Conservation (phyloP, 2,113 vertebrate species). For the Ia io region DNA sequence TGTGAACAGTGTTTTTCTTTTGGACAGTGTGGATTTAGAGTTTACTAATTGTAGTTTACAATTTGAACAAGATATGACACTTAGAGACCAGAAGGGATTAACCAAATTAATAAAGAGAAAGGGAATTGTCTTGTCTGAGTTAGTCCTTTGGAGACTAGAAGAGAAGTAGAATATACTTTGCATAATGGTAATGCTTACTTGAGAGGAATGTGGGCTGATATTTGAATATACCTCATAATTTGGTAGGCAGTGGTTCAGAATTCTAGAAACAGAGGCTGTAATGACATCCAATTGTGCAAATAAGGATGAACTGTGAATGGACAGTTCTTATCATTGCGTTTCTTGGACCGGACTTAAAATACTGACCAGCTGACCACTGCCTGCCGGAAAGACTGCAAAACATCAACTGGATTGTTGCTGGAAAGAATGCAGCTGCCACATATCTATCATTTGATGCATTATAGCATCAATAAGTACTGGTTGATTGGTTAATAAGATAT, state of each 20-base stretch:
- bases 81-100: not conserved
- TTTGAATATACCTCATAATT: not conserved
- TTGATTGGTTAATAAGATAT: not conserved
- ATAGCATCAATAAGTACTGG: not conserved
- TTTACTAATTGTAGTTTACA: not conserved
- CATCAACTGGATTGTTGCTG: not conserved
- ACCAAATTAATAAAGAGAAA: not conserved
- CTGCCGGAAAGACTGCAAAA: not conserved
- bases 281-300: not conserved
- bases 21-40: not conserved
- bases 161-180: not conserved
- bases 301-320: not conserved
- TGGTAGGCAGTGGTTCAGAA: not conserved
- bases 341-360: not conserved
- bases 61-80: not conserved
- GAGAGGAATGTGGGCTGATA: not conserved
- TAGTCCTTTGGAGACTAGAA: not conserved
- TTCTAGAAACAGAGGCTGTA: not conserved
- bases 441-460: not conserved
- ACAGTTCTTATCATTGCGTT: not conserved
- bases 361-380: not conserved
- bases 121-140: not conserved
- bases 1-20: not conserved
- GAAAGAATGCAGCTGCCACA: not conserved
- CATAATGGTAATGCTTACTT: not conserved